Evolutionary conservation across 2,797 vertebrate genomes (phyloP), one percentile per base, ranked within the genome.

Genomic region (Oreochromis mossambicus): DNA sequence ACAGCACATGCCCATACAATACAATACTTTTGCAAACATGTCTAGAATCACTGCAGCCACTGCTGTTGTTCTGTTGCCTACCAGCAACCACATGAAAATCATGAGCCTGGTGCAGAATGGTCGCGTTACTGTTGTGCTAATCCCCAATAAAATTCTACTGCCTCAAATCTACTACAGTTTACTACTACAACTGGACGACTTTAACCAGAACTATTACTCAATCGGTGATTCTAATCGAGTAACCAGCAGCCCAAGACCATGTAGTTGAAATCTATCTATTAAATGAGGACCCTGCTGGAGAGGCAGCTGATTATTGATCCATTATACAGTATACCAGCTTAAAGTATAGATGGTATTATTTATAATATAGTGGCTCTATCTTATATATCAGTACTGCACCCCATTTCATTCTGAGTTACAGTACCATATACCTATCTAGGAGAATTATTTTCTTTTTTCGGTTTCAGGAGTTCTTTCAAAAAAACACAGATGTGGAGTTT

Each of bases 111-210:
- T 38, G 36, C 36, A 66, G 12, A 41, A n/a, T 66, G 36, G 19
- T 41, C n/a, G 14, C 36, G n/a, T 41, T 21, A 38, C 36, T 66
- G 12, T 21, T 66, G 61, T 63, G 58, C 32, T 38, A 63, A 36
- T n/a, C 61, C 7, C 7, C 36, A 66, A 1, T 66, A 14, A 41
- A 7, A 38, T 41, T 68, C 36, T 4, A 68, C 63, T 43, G 38
- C 5, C 38, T 68, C 63, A 43, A 43, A 24, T 68, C 38, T 26
- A 41, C n/a, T 14, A 43, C 13, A 68, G 63, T 24, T 38, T 2
- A 1, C 32, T 36, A 36, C 19, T n/a, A 8, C 10, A 8, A 63
- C 32, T 0, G 36, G 36, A 7, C 15, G 2, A 48, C 14, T 48
- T 15, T 48, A 48, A 48, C 46, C 15, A 48, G 15, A 48, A 48